phyloP scores from a whole-genome alignment of 2,797 vertebrate species.

The Galagoides demidoff region DNA sequence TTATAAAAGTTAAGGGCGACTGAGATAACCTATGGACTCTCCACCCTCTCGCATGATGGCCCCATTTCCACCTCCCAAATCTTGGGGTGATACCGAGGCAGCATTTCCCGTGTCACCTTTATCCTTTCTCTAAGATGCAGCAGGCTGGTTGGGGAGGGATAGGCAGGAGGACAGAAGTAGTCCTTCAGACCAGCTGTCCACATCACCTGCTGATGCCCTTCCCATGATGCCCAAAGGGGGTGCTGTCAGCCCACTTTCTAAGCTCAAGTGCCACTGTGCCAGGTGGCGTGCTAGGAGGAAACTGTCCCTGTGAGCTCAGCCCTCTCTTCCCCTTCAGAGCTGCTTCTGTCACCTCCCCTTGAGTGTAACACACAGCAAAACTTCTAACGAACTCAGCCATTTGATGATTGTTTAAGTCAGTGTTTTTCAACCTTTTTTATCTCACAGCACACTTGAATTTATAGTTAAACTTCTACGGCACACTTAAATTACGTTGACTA shows the following conservation, averaged over 20 bases:
- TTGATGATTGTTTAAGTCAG: not conserved
- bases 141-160: too few relatives aligned
- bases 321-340: not conserved
- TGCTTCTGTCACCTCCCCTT: not conserved
- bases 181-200: not conserved
- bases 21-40: not conserved
- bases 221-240: not conserved
- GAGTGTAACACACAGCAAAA: not conserved
- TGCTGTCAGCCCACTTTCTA: not conserved
- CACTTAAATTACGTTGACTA: too few relatives aligned
- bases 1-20: not conserved
- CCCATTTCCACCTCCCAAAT: not conserved
- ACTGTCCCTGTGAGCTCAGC: not conserved
- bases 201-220: too few relatives aligned
- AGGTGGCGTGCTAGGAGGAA: accelerated
- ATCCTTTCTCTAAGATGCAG: not conserved
- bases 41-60: accelerated
- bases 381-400: not conserved
- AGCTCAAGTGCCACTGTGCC: accelerated
- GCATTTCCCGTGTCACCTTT: not conserved
- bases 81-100: not conserved
- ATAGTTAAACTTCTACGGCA: too few relatives aligned
- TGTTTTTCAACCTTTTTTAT: too few relatives aligned
- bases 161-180: not conserved
- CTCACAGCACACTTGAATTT: too few relatives aligned